Evolutionary conservation across 2,888 invertebrate genomes (phyloP), one percentile per base, ranked within the genome.

Genomic region (Caenorhabditis drosophilae): DNA sequence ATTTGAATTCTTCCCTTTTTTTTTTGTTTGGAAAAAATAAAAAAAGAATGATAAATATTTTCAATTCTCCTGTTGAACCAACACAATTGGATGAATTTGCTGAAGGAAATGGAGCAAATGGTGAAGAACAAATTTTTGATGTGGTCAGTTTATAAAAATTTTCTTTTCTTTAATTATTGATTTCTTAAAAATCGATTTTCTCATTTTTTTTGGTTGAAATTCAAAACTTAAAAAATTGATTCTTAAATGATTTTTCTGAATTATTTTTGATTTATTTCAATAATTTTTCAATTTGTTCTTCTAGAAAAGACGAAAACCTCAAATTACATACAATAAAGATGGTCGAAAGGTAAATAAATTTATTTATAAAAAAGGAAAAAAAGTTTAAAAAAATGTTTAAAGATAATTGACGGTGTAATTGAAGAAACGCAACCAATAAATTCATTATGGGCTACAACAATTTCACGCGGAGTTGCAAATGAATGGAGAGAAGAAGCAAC

Each of bases 21-120:
- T n/a, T 4, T 15, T 36, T 36, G 7, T 36, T 36, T n/a, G 4
- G 36, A 6, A 9, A 9, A 9, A 31, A 9, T 31, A 9, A 36
- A 4, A 4, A n/a, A 36, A 36, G 4, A 18, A 71, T 71, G 71
- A 71, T 71, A 36, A 71, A 71, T 49, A 67, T 71, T 23, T 71
- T 71, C 66, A 71, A 71, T 52, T 69, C 68, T 35, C 71, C 71
- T 6, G 67, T 69, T 52, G 68, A 68, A 42, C 59, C 68, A 9
- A 48, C 67, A 38, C 54, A 61, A 36, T 50, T 69, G 11, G 71
- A 72, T 38, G 68, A 68, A 31, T 72, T 68, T 51, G 64, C 64
- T 22, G 56, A 60, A 20, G 68, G 56, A 11, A 36, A 35, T 9
- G 45, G 46, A 15, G 49, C 48, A n/a, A 36, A 58, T 2, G 59